Evolutionary conservation across 2,797 vertebrate genomes (phyloP).

Genomic region (Sphaeramia orbicularis): DNA sequence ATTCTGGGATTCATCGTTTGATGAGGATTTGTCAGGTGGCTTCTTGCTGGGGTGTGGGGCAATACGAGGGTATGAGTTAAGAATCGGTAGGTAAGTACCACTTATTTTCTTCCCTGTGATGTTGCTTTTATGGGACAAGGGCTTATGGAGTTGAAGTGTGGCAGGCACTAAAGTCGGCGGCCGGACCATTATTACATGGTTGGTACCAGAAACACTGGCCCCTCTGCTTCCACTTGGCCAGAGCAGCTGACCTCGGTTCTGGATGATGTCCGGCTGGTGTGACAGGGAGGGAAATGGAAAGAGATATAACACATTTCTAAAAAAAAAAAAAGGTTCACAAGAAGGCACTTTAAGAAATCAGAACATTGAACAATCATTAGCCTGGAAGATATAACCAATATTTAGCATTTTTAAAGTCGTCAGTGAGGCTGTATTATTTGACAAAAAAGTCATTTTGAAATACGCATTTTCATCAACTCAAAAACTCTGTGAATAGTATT

Average conservation of each 20-base stretch:
- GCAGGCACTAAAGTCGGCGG: constrained; percentile 57
- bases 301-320: not conserved
- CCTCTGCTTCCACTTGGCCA: constrained; percentile 43
- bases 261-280: constrained; percentile 55
- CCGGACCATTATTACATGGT: constrained; percentile 71
- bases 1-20: constrained; percentile 57
- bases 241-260: constrained; percentile 57
- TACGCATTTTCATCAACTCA: too few relatives aligned
- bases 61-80: constrained; percentile 82
- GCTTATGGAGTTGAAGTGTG: constrained; percentile 47
- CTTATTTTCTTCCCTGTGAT: constrained; percentile 56
- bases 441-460: too few relatives aligned
- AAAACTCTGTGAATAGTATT: too few relatives aligned
- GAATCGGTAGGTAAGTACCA: constrained; percentile 73
- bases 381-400: too few relatives aligned
- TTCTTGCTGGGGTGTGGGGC: constrained; percentile 83
- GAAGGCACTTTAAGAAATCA: not conserved
- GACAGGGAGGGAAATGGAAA: constrained; percentile 16
- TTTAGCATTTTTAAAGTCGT: too few relatives aligned
- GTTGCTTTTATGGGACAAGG: constrained; percentile 36
- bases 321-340: not conserved
- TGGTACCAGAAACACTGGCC: constrained; percentile 14
- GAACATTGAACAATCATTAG: not conserved
- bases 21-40: constrained; percentile 56
- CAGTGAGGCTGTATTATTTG: too few relatives aligned